Evolutionary conservation across 2,113 vertebrate genomes (phyloP), one percentile per base, ranked within the genome.

Genomic region (Nothobranchius kuhntae): DNA sequence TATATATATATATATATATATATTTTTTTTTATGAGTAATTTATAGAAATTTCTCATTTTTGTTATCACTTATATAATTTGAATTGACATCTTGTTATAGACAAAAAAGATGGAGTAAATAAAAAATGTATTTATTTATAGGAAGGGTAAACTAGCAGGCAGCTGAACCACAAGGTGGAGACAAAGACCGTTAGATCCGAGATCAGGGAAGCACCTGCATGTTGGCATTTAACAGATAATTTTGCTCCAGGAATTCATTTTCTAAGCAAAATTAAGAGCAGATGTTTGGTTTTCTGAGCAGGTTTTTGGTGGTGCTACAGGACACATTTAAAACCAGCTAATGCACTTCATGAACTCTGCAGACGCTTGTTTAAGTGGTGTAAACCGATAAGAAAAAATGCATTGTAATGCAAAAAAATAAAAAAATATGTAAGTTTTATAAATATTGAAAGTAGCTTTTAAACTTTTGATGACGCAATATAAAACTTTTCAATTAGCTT

Each of bases 131-230:
- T 30, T 3, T 30, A 30, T 30, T 30, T 30, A 30, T 30, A 30
- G 30, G 4, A 30, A 30, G 30, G 30, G 30, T 30, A 30, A 30
- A 4, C 1, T 30, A 51, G n/a, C 15, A 10, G n/a, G 9, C 3
- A n/a, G 7, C 0, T 14, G 36, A 54, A 58, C 86, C 88, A 88
- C 83, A 65, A 68, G 86, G 65, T 67, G 88, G 88, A 61, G 81
- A 52, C 83, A 88, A 13, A 86, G 77, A 84, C 75, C 54, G 60
- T 4, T 53, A 9, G 38, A 48, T 61, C 7, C 65, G 44, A 45
- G 11, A 12, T 45, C 3, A 11, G 44, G 12, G 12, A 45, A 45
- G 44, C 13, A 2, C 44, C 44, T 13, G 3, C 44, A 11, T 12
- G 11, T 45, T 17, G 17, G 8, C 15, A n/a, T n/a, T n/a, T 13